A percentile compares a stretch with the other conserved stretches of the same genome.
phyloP scores from a whole-genome alignment of 2,888 invertebrate species.

The Lasioglossum figueresi region DNA sequence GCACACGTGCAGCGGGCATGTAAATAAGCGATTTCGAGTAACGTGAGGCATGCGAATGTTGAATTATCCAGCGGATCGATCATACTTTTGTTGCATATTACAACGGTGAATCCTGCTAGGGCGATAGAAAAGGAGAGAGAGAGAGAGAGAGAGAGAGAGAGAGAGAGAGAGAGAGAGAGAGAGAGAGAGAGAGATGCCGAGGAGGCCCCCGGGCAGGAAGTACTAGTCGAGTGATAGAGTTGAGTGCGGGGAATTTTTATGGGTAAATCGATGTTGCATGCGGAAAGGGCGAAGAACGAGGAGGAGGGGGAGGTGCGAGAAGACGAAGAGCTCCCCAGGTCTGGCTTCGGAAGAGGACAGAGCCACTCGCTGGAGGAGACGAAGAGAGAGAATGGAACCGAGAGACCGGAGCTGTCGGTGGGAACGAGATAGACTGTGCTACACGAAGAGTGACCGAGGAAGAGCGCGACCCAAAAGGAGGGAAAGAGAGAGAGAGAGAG shows the following conservation, averaged over 20 bases:
- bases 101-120: conserved; percentile 51
- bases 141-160: background rate
- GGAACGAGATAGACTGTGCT: conserved; percentile 33
- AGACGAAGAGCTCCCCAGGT: conserved; percentile 8
- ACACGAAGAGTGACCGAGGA: conserved; percentile 1
- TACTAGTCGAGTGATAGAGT: conserved; percentile 82
- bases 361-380: background rate
- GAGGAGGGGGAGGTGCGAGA: conserved; percentile 20
- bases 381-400: conserved; percentile 5
- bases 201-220: conserved; percentile 78
- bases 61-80: conserved; percentile 50
- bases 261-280: conserved; percentile 82
- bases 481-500: background rate
- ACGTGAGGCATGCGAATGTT: conserved; percentile 11
- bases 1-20: conserved; percentile 29
- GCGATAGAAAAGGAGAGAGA: conserved; percentile 15
- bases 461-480: conserved; percentile 19
- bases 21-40: conserved; percentile 45
- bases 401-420: background rate
- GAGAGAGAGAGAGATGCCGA: conserved; percentile 29
- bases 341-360: conserved; percentile 16
- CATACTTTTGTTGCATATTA: conserved; percentile 53
- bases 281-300: conserved; percentile 50
- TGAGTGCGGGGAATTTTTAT: conserved; percentile 82
- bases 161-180: background rate